Conservation (phyloP, 2,797 vertebrate genomes). For the Cygnus olor region DNA sequence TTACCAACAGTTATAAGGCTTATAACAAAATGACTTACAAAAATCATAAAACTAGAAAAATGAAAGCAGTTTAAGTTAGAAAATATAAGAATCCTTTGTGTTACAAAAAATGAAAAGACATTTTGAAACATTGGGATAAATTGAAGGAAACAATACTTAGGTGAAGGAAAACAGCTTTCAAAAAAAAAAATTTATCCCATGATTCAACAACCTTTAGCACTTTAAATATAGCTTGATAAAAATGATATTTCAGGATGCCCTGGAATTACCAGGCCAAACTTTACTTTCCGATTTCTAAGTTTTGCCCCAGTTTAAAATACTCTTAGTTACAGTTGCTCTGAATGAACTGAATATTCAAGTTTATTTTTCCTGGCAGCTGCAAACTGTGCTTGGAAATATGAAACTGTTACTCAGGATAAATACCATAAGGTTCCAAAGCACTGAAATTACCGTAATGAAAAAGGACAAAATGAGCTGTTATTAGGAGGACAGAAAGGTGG, state of each 20-base stretch:
- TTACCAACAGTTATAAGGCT: not conserved
- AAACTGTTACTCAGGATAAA: constrained; percentile 79
- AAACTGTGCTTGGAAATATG: constrained; percentile 80
- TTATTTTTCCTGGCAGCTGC: constrained; percentile 83
- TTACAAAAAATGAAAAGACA: not conserved
- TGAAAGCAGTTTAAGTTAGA: not conserved
- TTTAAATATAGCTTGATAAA: not conserved
- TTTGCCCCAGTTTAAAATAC: constrained; percentile 47
- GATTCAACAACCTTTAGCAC: not conserved
- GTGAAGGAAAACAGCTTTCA: not conserved
- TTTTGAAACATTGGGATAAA: not conserved
- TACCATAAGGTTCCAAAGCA: constrained; percentile 76
- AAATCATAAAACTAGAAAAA: not conserved
- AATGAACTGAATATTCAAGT: constrained; percentile 74
- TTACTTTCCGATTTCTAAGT: constrained; percentile 28
- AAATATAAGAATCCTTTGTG: not conserved
- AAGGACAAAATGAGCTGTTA: constrained; percentile 79
- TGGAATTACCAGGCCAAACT: constrained; percentile 1
- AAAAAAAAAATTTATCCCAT: not conserved
- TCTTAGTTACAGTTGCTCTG: constrained; percentile 68
- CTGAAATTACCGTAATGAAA: constrained; percentile 73
- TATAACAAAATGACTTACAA: not conserved
- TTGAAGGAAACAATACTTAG: not conserved
- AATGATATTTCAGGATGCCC: not conserved
- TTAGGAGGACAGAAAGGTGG: constrained; percentile 57